Evolutionary conservation across 2,797 vertebrate genomes (phyloP).

Genomic region (Phalloptychus januarius): DNA sequence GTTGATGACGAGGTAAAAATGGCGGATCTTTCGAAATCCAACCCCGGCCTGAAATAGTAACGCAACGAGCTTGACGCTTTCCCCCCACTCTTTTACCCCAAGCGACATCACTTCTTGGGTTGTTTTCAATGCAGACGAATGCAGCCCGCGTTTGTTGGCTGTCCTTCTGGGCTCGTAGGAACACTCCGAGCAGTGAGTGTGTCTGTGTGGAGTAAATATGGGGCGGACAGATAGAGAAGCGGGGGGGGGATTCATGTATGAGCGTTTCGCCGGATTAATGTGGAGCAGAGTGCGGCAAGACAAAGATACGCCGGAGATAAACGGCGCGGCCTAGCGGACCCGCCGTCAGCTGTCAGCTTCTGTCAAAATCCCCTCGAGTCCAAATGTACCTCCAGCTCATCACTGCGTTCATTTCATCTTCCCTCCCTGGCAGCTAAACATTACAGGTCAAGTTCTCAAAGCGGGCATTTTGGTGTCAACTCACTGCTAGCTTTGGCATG

Average conservation of each 20-base stretch:
- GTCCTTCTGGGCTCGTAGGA: background rate
- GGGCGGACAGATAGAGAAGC: conserved; percentile 12
- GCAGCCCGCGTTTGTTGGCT: background rate
- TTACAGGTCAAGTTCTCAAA: background rate
- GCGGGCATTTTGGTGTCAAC: background rate
- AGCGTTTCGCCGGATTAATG: conserved; percentile 57
- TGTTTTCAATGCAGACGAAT: background rate
- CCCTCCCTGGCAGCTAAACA: background rate
- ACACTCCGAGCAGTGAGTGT: conserved; percentile 9
- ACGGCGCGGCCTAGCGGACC: conserved; percentile 61
- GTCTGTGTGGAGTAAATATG: background rate
- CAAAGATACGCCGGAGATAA: conserved; percentile 57
- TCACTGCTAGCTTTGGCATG: conserved; percentile 1
- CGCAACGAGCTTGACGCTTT: conserved; percentile 46
- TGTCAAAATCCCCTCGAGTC: conserved; percentile 17
- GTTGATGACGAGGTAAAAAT: conserved; percentile 96
- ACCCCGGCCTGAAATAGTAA: conserved; percentile 88
- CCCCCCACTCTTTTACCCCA: conserved; percentile 12
- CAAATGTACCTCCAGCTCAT: background rate
- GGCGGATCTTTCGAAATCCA: conserved; percentile 99
- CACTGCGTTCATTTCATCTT: background rate
- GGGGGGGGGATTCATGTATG: conserved; percentile 22
- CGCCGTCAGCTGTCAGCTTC: conserved; percentile 61
- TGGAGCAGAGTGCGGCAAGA: conserved; percentile 58
- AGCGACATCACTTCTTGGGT: background rate